phyloP scores from a whole-genome alignment of 2,888 invertebrate species.

The Eucera pruinosa region DNA sequence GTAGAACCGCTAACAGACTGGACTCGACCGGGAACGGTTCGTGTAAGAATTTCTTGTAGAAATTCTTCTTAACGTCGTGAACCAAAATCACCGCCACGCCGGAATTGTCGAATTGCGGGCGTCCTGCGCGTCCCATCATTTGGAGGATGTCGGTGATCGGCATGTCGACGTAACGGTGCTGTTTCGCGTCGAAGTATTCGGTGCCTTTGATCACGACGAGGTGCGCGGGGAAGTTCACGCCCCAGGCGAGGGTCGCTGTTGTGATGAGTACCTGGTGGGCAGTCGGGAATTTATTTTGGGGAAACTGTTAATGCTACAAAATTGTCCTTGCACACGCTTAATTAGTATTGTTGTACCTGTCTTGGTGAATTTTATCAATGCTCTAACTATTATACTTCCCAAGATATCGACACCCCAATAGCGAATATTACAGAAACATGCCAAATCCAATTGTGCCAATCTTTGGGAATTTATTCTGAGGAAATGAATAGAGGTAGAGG shows the following conservation, averaged over 20 bases:
- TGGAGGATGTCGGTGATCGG: constrained; percentile 99
- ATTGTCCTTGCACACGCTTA: no score
- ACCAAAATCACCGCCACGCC: constrained; percentile 95
- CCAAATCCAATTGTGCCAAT: no score
- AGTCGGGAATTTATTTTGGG: background rate
- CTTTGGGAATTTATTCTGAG: no score
- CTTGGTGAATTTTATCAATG: no score
- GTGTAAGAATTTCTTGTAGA: constrained; percentile 99
- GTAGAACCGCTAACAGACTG: constrained; percentile 93
- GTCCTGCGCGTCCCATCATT: constrained; percentile 99
- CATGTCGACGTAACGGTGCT: constrained; percentile 98
- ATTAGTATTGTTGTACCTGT: no score
- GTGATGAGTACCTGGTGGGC: constrained; percentile 92
- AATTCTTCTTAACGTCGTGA: constrained; percentile 98
- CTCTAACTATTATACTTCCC: no score
- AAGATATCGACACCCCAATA: no score
- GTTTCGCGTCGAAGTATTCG: constrained; percentile 99
- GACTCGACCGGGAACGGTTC: constrained; percentile 99
- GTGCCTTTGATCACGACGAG: constrained; percentile 99
- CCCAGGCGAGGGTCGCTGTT: constrained; percentile 99
- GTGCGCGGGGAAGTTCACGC: constrained; percentile 99
- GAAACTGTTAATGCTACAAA: no score
- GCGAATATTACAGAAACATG: no score
- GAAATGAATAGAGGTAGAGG: no score
- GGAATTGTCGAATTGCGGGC: constrained; percentile 98